Conservation (phyloP, 2,797 vertebrate genomes). For the Epinephelus malabaricus region DNA sequence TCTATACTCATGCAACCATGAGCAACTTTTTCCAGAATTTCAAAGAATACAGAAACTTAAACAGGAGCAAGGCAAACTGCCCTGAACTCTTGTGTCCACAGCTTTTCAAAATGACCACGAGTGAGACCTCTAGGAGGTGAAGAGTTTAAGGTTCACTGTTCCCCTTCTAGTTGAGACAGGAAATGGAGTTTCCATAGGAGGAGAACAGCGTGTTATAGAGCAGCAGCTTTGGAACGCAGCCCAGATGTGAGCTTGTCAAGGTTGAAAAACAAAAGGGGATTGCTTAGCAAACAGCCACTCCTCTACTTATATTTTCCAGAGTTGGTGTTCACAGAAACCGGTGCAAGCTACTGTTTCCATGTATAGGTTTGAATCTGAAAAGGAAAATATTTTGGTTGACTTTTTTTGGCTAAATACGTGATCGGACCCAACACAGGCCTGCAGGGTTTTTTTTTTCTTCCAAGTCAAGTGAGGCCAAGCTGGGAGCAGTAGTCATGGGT, state of each 20-base stretch:
- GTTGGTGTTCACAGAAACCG: slow-evolving; percentile 47
- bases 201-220: slow-evolving; percentile 25
- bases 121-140: slow-evolving; percentile 1
- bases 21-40: slow-evolving; percentile 26
- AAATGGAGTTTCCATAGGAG: slow-evolving; percentile 60
- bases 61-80: slow-evolving; percentile 7
- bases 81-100: not conserved
- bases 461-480: slow-evolving; percentile 51
- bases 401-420: slow-evolving; percentile 20
- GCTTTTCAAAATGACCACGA: not conserved
- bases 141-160: slow-evolving; percentile 28
- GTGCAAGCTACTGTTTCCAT: slow-evolving; percentile 37
- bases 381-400: slow-evolving; percentile 47
- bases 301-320: slow-evolving; percentile 49
- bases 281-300: slow-evolving; percentile 29
- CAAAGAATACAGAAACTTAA: not conserved
- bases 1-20: not conserved
- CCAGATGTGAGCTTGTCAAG: slow-evolving; percentile 55
- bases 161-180: slow-evolving; percentile 21
- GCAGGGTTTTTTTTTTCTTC: slow-evolving; percentile 6
- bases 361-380: slow-evolving; percentile 21
- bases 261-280: slow-evolving; percentile 48
- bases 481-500: slow-evolving; percentile 56
- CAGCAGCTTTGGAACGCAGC: slow-evolving; percentile 63
- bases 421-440: slow-evolving; percentile 14